Evolutionary conservation across 1,140 invertebrate species (phyloP).

Genomic region (Trachymyrmex cornetzi): DNA sequence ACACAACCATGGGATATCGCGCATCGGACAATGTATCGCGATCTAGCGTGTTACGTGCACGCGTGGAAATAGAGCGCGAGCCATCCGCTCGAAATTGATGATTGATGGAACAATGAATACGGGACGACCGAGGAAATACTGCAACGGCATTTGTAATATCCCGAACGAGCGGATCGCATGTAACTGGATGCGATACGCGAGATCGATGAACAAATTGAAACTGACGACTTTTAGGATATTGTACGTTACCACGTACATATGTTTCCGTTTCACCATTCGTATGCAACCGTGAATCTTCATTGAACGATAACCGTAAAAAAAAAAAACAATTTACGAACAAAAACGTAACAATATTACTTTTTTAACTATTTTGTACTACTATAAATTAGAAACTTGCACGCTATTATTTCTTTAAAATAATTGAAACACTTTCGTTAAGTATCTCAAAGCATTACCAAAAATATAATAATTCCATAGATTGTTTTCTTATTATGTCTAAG

Average conservation of each 20-base stretch:
- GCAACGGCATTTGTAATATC: slow-evolving; percentile 38
- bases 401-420: neutral
- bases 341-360: neutral
- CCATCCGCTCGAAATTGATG: slow-evolving; percentile 39
- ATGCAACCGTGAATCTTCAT: neutral
- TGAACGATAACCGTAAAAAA: too few species aligned
- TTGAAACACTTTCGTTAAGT: neutral
- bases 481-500: too few species aligned
- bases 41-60: neutral
- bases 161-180: slow-evolving; percentile 3
- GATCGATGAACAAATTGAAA: slow-evolving; percentile 37
- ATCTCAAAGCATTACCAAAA: too few species aligned
- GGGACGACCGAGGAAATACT: slow-evolving; percentile 21
- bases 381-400: neutral
- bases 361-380: too few species aligned
- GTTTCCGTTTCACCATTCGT: neutral
- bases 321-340: neutral
- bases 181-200: slow-evolving; percentile 10
- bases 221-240: slow-evolving; percentile 26
- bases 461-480: too few species aligned
- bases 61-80: slow-evolving; percentile 32
- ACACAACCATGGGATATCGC: neutral
- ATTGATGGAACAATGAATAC: slow-evolving; percentile 49
- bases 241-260: neutral
- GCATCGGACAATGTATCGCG: neutral